Percentiles rank a stretch among this genome's conserved stretches.
These are phyloP conservation scores for Excalfactoria chinensis DNA, from an alignment of 2,113 vertebrate species.

Conservation along the genomic window DNA sequence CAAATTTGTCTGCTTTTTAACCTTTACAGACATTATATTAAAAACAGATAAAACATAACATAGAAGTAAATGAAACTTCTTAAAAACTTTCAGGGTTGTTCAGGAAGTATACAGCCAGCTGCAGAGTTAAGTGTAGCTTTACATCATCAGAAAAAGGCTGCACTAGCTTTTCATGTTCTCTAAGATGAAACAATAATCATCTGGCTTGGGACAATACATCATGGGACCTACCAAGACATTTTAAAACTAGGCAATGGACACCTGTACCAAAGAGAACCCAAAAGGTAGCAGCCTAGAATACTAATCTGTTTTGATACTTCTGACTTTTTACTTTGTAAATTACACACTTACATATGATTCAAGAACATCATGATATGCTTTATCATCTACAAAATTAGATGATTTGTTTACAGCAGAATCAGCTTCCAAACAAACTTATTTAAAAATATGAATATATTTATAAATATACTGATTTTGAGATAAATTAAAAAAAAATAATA, in stretches of 20 bases:
- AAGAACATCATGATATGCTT: neutral
- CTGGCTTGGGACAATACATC: neutral
- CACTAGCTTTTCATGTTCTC: neutral
- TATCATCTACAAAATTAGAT: neutral
- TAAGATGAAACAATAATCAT: neutral
- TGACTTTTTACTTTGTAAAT: neutral
- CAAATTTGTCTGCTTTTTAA: neutral
- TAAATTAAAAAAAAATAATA: neutral
- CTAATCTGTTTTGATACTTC: neutral
- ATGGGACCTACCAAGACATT: neutral
- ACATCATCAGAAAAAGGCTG: neutral
- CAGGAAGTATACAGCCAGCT: neutral
- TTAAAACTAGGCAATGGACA: neutral
- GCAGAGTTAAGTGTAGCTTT: neutral
- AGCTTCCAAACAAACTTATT: neutral
- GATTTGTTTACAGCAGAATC: neutral
- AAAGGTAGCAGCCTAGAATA: neutral
- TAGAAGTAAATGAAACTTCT: neutral
- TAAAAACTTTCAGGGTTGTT: neutral
- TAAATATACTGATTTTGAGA: neutral
- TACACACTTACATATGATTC: neutral
- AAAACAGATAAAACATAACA: too few relatives aligned
- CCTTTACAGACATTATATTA: neutral
- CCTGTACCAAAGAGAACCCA: neutral
- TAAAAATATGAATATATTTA: neutral